Conservation (phyloP, 2,113 vertebrate genomes). For the Leptosomus discolor region DNA sequence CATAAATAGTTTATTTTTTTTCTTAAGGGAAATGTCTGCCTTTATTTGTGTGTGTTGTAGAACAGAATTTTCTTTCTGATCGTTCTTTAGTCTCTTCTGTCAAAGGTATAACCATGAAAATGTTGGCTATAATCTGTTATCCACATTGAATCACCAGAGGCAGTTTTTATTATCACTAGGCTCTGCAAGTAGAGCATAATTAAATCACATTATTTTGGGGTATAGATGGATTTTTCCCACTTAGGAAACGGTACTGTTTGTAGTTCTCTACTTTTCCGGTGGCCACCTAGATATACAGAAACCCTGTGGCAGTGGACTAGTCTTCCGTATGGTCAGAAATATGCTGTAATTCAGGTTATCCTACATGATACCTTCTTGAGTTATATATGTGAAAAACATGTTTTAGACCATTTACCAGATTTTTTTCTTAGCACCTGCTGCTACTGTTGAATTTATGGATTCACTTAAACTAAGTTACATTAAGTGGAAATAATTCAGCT, state of each 20-base stretch:
- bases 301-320: background rate
- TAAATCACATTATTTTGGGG: background rate
- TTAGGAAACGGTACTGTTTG: background rate
- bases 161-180: background rate
- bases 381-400: background rate
- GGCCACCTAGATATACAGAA: background rate
- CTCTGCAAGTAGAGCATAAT: background rate
- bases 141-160: background rate
- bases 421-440: background rate
- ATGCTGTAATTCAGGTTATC: background rate
- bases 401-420: background rate
- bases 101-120: background rate
- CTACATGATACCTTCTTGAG: background rate
- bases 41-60: background rate
- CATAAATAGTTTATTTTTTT: background rate
- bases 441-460: background rate
- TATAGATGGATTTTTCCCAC: background rate
- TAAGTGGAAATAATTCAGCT: background rate
- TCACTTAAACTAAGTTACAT: background rate
- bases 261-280: background rate
- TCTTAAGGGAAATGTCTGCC: background rate
- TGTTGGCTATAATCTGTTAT: background rate
- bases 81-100: background rate
- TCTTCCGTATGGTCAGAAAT: background rate
- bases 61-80: background rate